Evolutionary conservation across 30 jellyfish, hydroid and myxozoan genomes (phyloP), one percentile per base, ranked within the genome.

Genomic region (Hydra vulgaris): DNA sequence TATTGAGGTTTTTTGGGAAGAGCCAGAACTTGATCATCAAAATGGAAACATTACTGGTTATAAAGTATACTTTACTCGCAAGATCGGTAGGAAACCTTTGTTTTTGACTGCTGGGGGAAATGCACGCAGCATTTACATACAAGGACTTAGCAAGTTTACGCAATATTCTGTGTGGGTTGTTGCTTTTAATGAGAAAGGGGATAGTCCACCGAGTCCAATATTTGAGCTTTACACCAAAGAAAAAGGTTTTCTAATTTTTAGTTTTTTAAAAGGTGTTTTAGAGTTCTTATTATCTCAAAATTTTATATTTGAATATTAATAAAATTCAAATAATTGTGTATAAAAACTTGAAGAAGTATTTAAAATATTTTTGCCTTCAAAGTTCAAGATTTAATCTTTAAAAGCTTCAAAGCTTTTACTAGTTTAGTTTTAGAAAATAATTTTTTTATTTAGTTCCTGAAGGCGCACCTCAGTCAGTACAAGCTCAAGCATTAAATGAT

Each of bases 81-180:
- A 79, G 20, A 74, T 89, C 18, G 82, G 86, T 16, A 83, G 95
- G 17, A 25, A 83, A 25, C 99, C 96, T 21, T 72, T 81, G 7
- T 71, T 79, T 21, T 82, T 81, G 17, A 71, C 89, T 53, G 95
- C 82, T 18, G 89, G 76, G 17, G 89, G 89, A 0, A 26, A 82
- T 55, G 74, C 71, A 18, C 77, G 88, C 53, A 72, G 84, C 12
- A 89, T 89, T 21, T 81, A 88, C 82, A 27, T 94, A 71, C 95
- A 88, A 52, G 99, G 99, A 17, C 88, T 94, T 20, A 71, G 95
- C 26, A 87, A 94, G 73, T 94, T 55, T 70, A 88, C 95, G 7
- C 88, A 88, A 83, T 94, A 94, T 71, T 86, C 91, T 1, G 85
- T 94, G 0, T 94, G 99, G 99, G 93, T 88, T 27, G 70, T 88